Percentiles rank a stretch among this genome's conserved stretches.
phyloP scores from a whole-genome alignment of 2,113 vertebrate genomes.

The Ictalurus punctatus region DNA sequence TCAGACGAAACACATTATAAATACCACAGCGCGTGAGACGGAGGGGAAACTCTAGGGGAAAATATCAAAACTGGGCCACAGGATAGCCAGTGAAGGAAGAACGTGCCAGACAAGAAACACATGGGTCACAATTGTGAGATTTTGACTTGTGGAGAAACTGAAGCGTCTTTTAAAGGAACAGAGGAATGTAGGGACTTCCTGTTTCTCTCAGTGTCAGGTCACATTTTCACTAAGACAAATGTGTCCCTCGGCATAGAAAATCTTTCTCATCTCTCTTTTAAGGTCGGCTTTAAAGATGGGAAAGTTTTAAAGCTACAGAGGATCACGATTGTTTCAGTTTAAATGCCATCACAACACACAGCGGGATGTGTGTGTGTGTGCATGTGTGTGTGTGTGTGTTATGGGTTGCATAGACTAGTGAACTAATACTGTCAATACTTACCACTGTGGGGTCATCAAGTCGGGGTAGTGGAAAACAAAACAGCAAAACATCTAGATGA shows the following conservation, averaged over 20 bases:
- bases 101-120: background rate
- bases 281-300: background rate
- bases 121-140: background rate
- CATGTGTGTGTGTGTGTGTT: background rate
- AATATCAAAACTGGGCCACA: slow-evolving; percentile 3
- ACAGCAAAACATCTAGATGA: background rate
- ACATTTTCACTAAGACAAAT: background rate
- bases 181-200: background rate
- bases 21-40: background rate
- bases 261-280: background rate
- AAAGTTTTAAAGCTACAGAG: background rate
- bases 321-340: background rate
- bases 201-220: background rate
- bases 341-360: background rate
- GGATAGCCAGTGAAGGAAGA: slow-evolving; percentile 4
- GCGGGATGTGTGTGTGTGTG: background rate
- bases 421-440: background rate
- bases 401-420: background rate
- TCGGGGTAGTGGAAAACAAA: background rate
- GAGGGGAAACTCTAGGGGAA: slow-evolving; percentile 8
- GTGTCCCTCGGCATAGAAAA: background rate
- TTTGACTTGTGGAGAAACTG: background rate
- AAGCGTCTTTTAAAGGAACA: background rate
- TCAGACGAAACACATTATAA: slow-evolving; percentile 1
- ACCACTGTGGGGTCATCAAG: background rate